A percentile compares a stretch with the other conserved stretches of the same genome.
Conservation (phyloP, 2,113 vertebrate genomes). For the Reinhardtius hippoglossoides region DNA sequence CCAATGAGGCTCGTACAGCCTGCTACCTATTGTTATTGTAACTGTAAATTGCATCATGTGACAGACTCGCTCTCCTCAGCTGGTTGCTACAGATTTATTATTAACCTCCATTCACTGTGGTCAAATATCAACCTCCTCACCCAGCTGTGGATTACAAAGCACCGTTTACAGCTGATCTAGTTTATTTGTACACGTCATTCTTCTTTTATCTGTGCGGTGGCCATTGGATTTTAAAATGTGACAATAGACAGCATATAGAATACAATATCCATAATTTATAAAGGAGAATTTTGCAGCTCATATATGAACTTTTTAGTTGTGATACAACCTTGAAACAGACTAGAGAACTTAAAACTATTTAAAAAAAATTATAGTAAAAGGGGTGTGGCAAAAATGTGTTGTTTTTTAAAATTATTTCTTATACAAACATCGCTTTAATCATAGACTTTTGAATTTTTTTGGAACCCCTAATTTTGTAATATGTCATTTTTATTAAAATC, state of each 20-base stretch:
- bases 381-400: too few relatives aligned
- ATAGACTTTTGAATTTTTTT: too few relatives aligned
- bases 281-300: too few relatives aligned
- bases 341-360: too few relatives aligned
- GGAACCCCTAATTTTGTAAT: too few relatives aligned
- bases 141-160: conserved; percentile 1
- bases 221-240: neutral
- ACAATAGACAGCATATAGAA: neutral
- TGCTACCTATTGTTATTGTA: conserved; percentile 4
- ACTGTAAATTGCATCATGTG: conserved; percentile 48
- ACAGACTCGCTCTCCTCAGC: conserved; percentile 30
- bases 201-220: neutral
- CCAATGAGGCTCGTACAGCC: conserved; percentile 16
- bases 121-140: conserved; percentile 52
- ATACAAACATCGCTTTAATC: too few relatives aligned
- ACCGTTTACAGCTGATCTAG: neutral
- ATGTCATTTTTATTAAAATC: neutral
- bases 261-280: neutral
- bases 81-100: conserved; percentile 63
- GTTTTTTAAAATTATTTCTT: too few relatives aligned
- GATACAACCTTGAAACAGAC: neutral
- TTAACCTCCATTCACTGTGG: conserved; percentile 61
- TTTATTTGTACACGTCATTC: neutral
- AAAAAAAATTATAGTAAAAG: too few relatives aligned
- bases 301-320: too few relatives aligned